Base-by-base conservation (phyloP, 2,888 invertebrate species). In the Anorthoa munda region DNA sequence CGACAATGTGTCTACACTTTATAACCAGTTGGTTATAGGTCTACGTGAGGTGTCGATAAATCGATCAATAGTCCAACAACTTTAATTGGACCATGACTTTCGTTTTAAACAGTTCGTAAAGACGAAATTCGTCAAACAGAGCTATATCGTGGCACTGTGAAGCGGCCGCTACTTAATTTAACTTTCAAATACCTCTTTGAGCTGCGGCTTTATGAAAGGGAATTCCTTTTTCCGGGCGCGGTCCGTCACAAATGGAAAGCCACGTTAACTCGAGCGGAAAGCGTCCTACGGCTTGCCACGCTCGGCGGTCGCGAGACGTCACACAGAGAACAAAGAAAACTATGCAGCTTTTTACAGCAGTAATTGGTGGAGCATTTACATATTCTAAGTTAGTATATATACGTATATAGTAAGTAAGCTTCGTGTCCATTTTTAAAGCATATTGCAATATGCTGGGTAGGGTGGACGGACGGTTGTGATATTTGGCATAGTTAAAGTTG, bases 111-210 rank as follows among this genome's bases (percentile, higher is more conserved):
- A 65, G 65, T 31, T 61, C 55, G 48, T 75, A 82, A 82, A 75
- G 74, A 72, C 60, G 63, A 72, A 72, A 76, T 67, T 73, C 45
- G 82, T 63, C 58, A 70, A 79, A 66, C 79, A 59, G 45, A 77
- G 76, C 66, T 76, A 58, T 77, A 75, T 69, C 66, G 81, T 81
- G 72, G 61, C 68, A 79, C 67, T 72, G 64, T 74, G 75, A 77
- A 78, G 68, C 74, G 74, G n/a, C 71, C 61, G 45, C 77, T 73
- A 84, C 86, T 84, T 86, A 79, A 86, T 87, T 89, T 84, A 85
- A 83, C 83, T 87, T 89, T 84, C 77, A 86, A 86, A 87, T 86
- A 85, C 79, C 76, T 80, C 74, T 88, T 83, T 82, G 82, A 86
- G 80, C 67, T 81, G 80, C 63, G 85, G 83, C 72, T 82, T 84